Evolutionary conservation across 2,113 vertebrate species (phyloP), one percentile per base, ranked within the genome.

Genomic region (Nanorana parkeri): DNA sequence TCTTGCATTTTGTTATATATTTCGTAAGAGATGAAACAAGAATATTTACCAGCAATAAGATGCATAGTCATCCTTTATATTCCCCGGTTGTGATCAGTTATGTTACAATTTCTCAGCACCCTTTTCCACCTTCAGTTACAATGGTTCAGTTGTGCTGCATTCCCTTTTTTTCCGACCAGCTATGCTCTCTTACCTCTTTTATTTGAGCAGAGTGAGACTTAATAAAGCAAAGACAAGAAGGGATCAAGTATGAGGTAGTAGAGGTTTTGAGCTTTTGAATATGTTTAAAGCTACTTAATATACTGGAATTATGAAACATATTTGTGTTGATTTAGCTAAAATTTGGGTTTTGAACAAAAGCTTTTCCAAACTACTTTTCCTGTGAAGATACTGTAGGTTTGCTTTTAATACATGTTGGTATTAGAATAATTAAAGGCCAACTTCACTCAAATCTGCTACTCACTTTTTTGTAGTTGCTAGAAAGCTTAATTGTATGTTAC

Each of bases 151-250:
- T 11, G 15, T 52, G 20, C 36, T 24, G 6, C 11, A 68, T 68
- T 17, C 23, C 28, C 52, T 73, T 56, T 56, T 73, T 51, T 73
- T 26, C 24, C 24, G 24, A 20, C 15, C 21, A 73, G 69, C 69
- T 28, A 73, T 56, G 69, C 51, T 72, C 69, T 56, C 23, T 29
- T 73, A 73, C 47, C 51, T 56, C 69, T 73, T 73, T 73, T 56
- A 73, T 73, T 73, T 73, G 69, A 56, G 23, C 26, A 16, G 52
- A 16, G 5, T 55, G 15, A 55, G 17, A 29, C 21, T 26, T 51
- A 73, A 73, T 52, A 73, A 73, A 56, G 47, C 28, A 15, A 52
- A 23, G 20, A 17, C 24, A 28, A 51, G 55, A 51, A 55, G 16
- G n/a, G 41, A 69, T 55, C 17, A 55, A 55, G 54, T 55, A 20